These are phyloP conservation scores for Hirudinaria manillensis DNA, from an alignment of 2,888 invertebrate genomes.

Conservation along the genomic window DNA sequence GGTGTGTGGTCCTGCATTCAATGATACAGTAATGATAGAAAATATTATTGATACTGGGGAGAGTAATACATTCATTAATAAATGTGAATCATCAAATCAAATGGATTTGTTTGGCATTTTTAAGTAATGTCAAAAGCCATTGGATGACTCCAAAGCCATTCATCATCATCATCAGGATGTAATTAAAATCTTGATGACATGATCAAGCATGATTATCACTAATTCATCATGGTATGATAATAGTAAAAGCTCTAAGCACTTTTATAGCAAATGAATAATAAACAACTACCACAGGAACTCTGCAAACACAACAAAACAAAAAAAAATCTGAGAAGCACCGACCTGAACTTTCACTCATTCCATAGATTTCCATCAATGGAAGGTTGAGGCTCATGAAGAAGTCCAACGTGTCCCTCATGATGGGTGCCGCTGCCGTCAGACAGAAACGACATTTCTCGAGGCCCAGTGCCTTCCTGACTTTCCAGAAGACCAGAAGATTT, in stretches of 20 bases:
- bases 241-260: not conserved
- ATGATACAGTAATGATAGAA: not conserved
- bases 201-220: no score
- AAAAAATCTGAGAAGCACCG: slow-evolving; percentile 22
- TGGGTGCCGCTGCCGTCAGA: slow-evolving; percentile 78
- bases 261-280: not conserved
- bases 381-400: slow-evolving; percentile 82
- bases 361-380: slow-evolving; percentile 74
- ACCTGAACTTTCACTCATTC: slow-evolving; percentile 57
- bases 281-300: not conserved
- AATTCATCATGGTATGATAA: not conserved
- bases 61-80: no score
- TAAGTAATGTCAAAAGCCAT: no score
- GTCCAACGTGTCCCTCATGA: slow-evolving; percentile 73
- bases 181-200: no score
- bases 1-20: slow-evolving; percentile 69
- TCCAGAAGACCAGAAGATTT: slow-evolving; percentile 70
- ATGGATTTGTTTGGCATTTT: no score
- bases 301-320: not conserved
- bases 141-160: no score
- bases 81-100: no score
- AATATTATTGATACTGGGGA: no score
- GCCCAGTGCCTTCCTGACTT: slow-evolving; percentile 72
- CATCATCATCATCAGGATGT: no score
- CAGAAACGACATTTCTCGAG: slow-evolving; percentile 66